These are phyloP conservation scores for Natator depressus DNA, from an alignment of 2,113 vertebrate genomes.

Conservation along the genomic window DNA sequence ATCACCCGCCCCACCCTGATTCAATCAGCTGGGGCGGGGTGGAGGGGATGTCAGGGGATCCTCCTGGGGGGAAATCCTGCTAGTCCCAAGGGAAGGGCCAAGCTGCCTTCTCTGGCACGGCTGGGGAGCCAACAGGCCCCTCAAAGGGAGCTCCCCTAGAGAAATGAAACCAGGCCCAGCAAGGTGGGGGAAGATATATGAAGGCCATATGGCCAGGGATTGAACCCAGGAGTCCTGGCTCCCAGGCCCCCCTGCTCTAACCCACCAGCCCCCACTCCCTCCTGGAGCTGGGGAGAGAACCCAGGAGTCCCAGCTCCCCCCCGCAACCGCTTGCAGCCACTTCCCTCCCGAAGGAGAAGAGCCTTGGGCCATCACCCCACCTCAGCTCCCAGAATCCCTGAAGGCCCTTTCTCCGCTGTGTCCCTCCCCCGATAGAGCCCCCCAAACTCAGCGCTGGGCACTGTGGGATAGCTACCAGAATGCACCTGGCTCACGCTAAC, in stretches of 20 bases:
- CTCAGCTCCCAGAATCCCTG: not conserved
- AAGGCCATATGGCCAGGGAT: not conserved
- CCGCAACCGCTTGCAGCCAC: not conserved
- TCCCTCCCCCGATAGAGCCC: too few relatives aligned
- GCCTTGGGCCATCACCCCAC: too few relatives aligned
- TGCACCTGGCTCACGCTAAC: not conserved
- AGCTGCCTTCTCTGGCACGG: too few relatives aligned
- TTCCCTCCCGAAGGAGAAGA: not conserved
- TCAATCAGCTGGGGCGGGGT: not conserved
- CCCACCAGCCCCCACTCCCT: too few relatives aligned
- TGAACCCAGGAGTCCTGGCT: too few relatives aligned
- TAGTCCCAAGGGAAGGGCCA: not conserved
- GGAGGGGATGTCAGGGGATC: too few relatives aligned
- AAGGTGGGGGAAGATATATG: too few relatives aligned
- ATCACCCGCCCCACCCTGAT: not conserved
- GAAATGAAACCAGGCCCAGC: not conserved
- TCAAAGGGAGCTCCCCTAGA: not conserved
- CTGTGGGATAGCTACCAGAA: not conserved
- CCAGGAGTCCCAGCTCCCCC: not conserved
- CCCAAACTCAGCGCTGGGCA: not conserved
- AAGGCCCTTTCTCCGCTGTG: not conserved
- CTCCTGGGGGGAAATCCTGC: not conserved
- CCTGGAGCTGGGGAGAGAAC: not conserved
- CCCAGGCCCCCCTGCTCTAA: too few relatives aligned
- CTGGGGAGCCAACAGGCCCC: too few relatives aligned